Evolutionary conservation across 2,113 vertebrate genomes (phyloP).

Genomic region (Geothlypis trichas): DNA sequence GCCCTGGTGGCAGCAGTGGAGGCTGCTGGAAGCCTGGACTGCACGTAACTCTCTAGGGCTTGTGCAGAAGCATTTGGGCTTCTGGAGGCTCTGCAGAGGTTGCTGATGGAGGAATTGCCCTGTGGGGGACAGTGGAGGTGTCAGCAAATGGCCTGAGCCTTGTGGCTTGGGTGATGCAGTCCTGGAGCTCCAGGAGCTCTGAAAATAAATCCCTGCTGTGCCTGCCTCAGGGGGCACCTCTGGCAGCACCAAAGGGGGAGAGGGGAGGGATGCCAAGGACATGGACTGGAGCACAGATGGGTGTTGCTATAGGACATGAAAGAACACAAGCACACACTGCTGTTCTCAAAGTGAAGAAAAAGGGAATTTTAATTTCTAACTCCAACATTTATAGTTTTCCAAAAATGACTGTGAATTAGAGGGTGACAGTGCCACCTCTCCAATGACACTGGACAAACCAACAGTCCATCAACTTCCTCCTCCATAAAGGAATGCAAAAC

Average conservation of each 20-base stretch:
- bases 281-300: neutral
- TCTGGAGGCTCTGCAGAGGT: neutral
- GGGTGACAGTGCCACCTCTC: too few species aligned
- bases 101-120: neutral
- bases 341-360: too few species aligned
- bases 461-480: too few species aligned
- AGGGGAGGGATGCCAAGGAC: neutral
- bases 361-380: too few species aligned
- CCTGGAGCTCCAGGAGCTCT: neutral
- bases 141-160: neutral
- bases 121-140: neutral
- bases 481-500: too few species aligned
- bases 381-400: too few species aligned
- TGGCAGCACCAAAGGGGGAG: neutral
- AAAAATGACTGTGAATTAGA: too few species aligned
- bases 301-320: too few species aligned
- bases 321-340: too few species aligned
- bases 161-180: neutral
- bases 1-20: neutral
- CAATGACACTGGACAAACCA: too few species aligned
- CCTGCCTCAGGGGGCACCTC: neutral
- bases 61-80: neutral
- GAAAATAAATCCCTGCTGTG: neutral
- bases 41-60: neutral
- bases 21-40: neutral